A percentile compares a stretch with the other conserved stretches of the same genome.
These are phyloP conservation scores for Larimichthys polyactis DNA, from an alignment of 2,113 vertebrate genomes.

Conservation along the genomic window DNA sequence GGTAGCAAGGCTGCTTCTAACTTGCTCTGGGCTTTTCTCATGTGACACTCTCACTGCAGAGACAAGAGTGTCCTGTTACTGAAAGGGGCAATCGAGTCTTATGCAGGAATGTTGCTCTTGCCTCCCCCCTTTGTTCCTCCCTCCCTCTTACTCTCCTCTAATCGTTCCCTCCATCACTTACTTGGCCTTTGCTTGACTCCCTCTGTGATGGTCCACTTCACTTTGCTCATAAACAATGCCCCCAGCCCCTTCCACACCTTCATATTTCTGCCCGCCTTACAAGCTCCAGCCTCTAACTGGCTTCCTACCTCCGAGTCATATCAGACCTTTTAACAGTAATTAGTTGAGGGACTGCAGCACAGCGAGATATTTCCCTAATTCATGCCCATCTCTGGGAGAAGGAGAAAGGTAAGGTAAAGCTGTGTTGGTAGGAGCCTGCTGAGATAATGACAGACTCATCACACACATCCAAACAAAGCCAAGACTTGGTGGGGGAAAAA, in stretches of 20 bases:
- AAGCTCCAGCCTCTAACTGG: slow-evolving; percentile 38
- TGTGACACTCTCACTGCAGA: slow-evolving; percentile 23
- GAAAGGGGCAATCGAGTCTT: slow-evolving; percentile 57
- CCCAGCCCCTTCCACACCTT: slow-evolving; percentile 73
- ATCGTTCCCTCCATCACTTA: slow-evolving; percentile 82
- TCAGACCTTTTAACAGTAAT: slow-evolving; percentile 75
- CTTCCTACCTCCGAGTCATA: slow-evolving; percentile 63
- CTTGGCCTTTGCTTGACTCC: slow-evolving; percentile 81
- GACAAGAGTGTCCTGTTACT: slow-evolving; percentile 71
- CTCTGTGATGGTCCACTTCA: slow-evolving; percentile 88
- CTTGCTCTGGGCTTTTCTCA: slow-evolving; percentile 17
- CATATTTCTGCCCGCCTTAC: slow-evolving; percentile 62
- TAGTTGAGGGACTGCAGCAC: slow-evolving; percentile 70
- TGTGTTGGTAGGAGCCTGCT: slow-evolving; percentile 52
- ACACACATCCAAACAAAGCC: slow-evolving; percentile 62
- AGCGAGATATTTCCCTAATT: slow-evolving; percentile 65
- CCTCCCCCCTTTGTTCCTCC: slow-evolving; percentile 42
- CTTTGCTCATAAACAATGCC: slow-evolving; percentile 82
- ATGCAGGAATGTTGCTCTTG: slow-evolving; percentile 75
- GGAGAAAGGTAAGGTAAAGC: slow-evolving; percentile 41
- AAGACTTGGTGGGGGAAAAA: slow-evolving; percentile 15
- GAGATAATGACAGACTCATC: slow-evolving; percentile 72
- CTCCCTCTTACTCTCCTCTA: slow-evolving; percentile 66
- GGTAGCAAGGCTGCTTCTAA: background rate
- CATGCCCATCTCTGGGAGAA: slow-evolving; percentile 44